Conservation (phyloP, 1,140 invertebrate species). For the Trichonephila clavata region DNA sequence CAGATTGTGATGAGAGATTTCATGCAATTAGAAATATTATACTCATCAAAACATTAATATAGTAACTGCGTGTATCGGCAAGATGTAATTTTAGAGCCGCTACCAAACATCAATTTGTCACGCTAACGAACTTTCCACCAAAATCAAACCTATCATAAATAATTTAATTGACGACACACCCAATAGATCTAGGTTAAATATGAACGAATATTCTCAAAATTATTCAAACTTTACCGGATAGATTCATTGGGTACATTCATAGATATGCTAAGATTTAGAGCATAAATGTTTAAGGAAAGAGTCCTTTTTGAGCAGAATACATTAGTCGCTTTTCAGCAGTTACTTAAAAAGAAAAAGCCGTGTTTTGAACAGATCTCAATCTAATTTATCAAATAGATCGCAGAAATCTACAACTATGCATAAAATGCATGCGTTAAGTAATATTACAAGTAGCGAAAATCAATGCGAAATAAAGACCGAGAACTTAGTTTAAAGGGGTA, state of each 20-base stretch:
- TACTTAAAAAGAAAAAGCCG: too few relatives aligned
- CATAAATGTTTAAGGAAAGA: too few relatives aligned
- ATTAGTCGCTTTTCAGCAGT: too few relatives aligned
- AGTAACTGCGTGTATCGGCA: not conserved
- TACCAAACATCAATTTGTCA: not conserved
- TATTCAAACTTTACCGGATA: not conserved
- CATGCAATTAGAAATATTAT: not conserved
- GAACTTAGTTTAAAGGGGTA: too few relatives aligned
- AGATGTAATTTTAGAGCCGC: not conserved
- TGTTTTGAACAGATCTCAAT: too few relatives aligned
- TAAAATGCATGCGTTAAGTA: too few relatives aligned
- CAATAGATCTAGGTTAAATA: not conserved
- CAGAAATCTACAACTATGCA: too few relatives aligned
- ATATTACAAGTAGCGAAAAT: too few relatives aligned
- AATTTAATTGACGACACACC: conserved; percentile 1
- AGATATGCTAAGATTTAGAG: too few relatives aligned
- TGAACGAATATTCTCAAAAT: not conserved
- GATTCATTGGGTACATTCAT: not conserved
- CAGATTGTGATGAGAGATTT: not conserved
- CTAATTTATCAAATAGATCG: too few relatives aligned
- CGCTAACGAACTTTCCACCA: conserved; percentile 5
- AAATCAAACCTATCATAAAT: not conserved
- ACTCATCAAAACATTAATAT: not conserved
- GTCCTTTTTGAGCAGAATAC: too few relatives aligned
- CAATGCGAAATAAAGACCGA: too few relatives aligned